Percentiles rank a stretch among this genome's conserved stretches.
Evolutionary conservation across 2,113 vertebrate genomes (phyloP).

Genomic region (Coreoperca whiteheadi): DNA sequence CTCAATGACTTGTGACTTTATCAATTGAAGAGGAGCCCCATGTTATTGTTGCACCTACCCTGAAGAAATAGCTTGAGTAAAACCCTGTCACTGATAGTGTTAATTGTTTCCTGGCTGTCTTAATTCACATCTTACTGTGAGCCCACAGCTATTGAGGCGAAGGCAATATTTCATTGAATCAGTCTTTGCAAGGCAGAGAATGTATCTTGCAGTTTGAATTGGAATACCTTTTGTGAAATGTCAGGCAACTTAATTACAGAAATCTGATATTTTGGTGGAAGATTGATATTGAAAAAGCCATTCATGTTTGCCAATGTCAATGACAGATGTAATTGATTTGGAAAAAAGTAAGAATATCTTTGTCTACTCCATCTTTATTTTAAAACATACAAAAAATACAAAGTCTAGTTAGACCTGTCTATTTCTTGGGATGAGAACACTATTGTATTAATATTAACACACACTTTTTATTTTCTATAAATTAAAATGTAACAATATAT

Average conservation of each 20-base stretch:
- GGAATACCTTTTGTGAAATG: background rate
- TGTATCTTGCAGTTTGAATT: background rate
- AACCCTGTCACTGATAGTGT: background rate
- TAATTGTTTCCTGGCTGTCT: background rate
- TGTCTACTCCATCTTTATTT: background rate
- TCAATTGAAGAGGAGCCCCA: background rate
- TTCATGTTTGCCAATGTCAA: background rate
- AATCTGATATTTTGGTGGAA: background rate
- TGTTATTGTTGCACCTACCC: constrained; percentile 3
- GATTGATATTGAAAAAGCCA: background rate
- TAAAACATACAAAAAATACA: background rate
- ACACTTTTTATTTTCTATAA: no score
- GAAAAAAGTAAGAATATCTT: no score
- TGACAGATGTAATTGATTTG: no score
- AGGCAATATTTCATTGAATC: background rate
- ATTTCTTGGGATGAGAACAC: background rate
- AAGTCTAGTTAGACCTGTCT: no score
- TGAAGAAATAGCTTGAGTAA: background rate
- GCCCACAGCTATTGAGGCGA: background rate
- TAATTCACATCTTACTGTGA: background rate
- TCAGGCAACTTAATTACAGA: background rate
- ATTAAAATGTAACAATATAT: no score
- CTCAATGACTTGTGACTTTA: constrained; percentile 49
- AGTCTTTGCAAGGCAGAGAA: background rate
- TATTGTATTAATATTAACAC: no score